Base-by-base conservation (phyloP, 2,888 invertebrate genomes). In the Lepas anatifera region DNA sequence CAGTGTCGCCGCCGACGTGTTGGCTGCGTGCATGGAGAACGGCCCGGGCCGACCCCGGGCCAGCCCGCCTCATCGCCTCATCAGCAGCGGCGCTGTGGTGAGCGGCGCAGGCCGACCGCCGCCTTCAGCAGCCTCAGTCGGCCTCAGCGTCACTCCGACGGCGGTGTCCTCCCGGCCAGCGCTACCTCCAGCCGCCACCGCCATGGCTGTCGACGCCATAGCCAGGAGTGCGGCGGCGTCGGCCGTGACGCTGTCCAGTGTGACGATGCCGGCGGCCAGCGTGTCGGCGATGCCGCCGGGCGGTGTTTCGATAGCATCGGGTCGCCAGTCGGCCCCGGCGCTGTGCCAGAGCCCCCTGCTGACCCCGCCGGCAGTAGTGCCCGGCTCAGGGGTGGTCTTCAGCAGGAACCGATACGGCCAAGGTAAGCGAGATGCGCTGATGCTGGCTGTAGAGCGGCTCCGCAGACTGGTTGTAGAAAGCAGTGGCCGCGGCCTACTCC, bases 371-470 rank as follows among this genome's bases (percentile, higher is more conserved):
- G 18, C 52, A 2, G 3, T 52, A 16, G 4, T 29, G 52, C 29
- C 52, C 27, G 11, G n/a, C n/a, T n/a, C 58, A 16, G 58, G 58
- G 4, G 58, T 58, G 18, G 32, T 58, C 4, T 58, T 58, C 58
- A 58, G 58, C 58, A n/a, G 58, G 8, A 58, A 58, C 58, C 32
- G 58, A 27, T 58, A 58, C 58, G 58, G 58, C 16, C 58, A 58
- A 58, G 58, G 58, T 58, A 58, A 18, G 41, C 41, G 10, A 16
- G n/a, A n/a, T n/a, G n/a, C n/a, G n/a, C n/a, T n/a, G n/a, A n/a
- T n/a, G n/a, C n/a, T n/a, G n/a, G n/a, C n/a, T n/a, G n/a, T n/a
- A n/a, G n/a, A n/a, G n/a, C n/a, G n/a, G n/a, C n/a, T n/a, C n/a
- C n/a, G n/a, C n/a, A n/a, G n/a, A n/a, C n/a, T n/a, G n/a, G n/a